Percentiles rank a stretch among this genome's conserved stretches.
These are phyloP conservation scores for Engraulis encrasicolus DNA, from an alignment of 2,113 vertebrate genomes.

Conservation along the genomic window DNA sequence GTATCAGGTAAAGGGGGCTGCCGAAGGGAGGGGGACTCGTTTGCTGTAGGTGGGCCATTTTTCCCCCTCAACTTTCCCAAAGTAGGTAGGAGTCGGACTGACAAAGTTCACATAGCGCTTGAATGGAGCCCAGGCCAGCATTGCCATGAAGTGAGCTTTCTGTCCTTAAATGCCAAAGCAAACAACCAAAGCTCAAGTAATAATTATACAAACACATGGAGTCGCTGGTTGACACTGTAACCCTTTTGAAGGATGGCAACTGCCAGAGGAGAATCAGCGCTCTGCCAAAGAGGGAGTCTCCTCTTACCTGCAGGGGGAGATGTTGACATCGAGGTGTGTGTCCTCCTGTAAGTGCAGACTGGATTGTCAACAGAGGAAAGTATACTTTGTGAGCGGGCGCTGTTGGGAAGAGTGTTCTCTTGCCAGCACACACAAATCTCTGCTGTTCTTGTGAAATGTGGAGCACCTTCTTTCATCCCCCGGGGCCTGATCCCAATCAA, in stretches of 20 bases:
- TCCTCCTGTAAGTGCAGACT: constrained; percentile 79
- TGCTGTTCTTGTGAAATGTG: constrained; percentile 74
- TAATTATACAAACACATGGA: constrained; percentile 76
- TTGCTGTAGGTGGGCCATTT: constrained; percentile 51
- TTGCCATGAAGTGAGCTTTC: constrained; percentile 68
- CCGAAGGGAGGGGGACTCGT: constrained; percentile 36
- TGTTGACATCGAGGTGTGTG: constrained; percentile 75
- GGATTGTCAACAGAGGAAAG: constrained; percentile 79
- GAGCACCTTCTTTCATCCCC: constrained; percentile 58
- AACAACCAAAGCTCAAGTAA: constrained; percentile 72
- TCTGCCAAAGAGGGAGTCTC: constrained; percentile 59
- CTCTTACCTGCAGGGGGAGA: constrained; percentile 72
- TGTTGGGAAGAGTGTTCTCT: constrained; percentile 65
- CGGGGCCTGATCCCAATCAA: constrained; percentile 84
- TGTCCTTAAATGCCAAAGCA: constrained; percentile 72
- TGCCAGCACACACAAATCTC: constrained; percentile 80
- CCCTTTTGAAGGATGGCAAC: constrained; percentile 54
- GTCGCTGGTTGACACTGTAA: constrained; percentile 59
- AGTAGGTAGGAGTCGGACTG: constrained; percentile 44
- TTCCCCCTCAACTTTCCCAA: constrained; percentile 13
- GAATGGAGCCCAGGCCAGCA: constrained; percentile 65
- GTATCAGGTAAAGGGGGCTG: background rate
- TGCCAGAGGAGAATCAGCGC: constrained; percentile 44
- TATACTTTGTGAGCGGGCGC: constrained; percentile 80
- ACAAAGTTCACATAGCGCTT: constrained; percentile 65